Base-by-base conservation (phyloP, 2,888 invertebrate species). In the Odontomyia ornata region DNA sequence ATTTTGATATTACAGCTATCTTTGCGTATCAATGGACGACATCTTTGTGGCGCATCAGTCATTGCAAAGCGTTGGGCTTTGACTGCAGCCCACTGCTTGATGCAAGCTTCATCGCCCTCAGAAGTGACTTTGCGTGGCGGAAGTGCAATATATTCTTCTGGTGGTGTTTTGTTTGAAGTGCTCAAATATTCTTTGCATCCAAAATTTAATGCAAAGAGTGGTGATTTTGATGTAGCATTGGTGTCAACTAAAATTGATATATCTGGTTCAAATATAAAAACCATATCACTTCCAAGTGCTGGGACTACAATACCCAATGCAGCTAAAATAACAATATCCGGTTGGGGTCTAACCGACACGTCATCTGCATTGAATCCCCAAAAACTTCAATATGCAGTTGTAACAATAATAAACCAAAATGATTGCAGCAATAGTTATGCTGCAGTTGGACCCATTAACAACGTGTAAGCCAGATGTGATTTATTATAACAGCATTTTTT, bases 81-180 rank as follows among this genome's bases (percentile, higher is more conserved):
- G 57, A 79, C 79, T n/a, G 79, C 79, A 0, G 79, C 79, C 3
- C 79, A 79, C 76, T 79, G 79, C 62, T 65, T 79, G 3, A 73
- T 76, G 30, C 77, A 77, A 71, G 71, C 72, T 18, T 56, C 57
- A 18, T 23, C 11, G 21, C 73, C 73, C 1, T 23, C 46, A 30
- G 67, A 76, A 21, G 62, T 79, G 23, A 76, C 78, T n/a, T 18
- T 79, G 9, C 77, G 77, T 21, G 79, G 72, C 1, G 79, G 79
- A n/a, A 77, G 77, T 15, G 57, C 78, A 25, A 27, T 72, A 15
- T 78, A 77, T 28, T 65, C 62, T 1, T 65, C 69, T 18, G 79
- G 79, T 43, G 79, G 79, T 9, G 77, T 65, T 30, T 30, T 78
- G 5, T 30, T 79, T 13, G 65, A 78, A 76, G 78, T 72, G 11